Conservation (phyloP, 2,113 vertebrate species). For the Etia nguti region DNA sequence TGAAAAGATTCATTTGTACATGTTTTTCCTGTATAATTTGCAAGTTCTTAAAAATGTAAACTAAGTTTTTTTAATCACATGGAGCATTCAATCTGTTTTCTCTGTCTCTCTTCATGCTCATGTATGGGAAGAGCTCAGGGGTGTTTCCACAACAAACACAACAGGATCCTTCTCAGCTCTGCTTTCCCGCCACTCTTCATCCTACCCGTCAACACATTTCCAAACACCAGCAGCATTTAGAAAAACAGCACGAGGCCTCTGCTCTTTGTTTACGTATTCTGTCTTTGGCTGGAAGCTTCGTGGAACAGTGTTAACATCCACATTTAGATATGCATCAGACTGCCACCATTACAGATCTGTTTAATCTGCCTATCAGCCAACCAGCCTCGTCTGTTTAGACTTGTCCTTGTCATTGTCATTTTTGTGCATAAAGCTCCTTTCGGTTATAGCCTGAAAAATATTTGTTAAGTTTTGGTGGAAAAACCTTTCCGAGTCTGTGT, state of each 20-base stretch:
- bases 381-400: not conserved
- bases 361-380: not conserved
- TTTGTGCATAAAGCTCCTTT: not conserved
- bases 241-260: not conserved
- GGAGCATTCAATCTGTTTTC: not conserved
- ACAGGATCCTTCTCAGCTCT: not conserved
- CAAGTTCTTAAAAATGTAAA: not conserved
- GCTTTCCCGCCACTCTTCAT: slow-evolving; percentile 6
- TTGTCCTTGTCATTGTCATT: not conserved
- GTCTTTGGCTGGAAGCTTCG: not conserved
- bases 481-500: not conserved
- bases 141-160: slow-evolving; percentile 69
- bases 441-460: not conserved
- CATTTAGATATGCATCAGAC: not conserved
- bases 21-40: not conserved
- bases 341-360: not conserved
- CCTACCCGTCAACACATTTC: not conserved
- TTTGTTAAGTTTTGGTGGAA: not conserved
- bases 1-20: not conserved
- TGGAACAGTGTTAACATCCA: not conserved
- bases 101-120: not conserved
- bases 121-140: slow-evolving; percentile 16
- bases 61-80: not conserved
- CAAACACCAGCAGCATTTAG: not conserved
- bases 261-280: not conserved